Evolutionary conservation across 2,888 invertebrate species (phyloP).

Genomic region (Brachycybe producta): DNA sequence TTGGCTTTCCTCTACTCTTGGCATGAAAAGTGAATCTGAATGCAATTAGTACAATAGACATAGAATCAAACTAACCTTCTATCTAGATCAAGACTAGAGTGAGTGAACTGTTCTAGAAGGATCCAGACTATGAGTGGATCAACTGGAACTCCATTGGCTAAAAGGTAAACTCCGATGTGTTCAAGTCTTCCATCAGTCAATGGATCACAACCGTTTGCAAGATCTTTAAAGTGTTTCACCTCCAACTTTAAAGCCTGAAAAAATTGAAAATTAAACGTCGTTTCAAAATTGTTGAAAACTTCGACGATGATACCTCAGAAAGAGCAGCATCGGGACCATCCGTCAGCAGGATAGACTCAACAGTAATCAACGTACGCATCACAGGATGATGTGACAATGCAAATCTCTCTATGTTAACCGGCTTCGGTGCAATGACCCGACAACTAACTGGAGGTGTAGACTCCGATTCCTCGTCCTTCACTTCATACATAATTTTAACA

Average conservation of each 20-base stretch:
- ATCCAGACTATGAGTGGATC: conserved; percentile 22
- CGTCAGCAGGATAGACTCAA: not conserved
- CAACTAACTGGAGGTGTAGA: no score
- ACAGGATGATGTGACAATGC: not conserved
- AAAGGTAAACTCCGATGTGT: conserved; percentile 29
- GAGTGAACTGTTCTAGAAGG: conserved; percentile 32
- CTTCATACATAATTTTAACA: no score
- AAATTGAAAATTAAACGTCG: no score
- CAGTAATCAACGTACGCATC: conserved; percentile 4
- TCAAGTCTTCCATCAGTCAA: conserved; percentile 28
- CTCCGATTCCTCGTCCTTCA: no score
- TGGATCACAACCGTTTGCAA: conserved; percentile 13
- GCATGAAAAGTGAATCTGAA: not conserved
- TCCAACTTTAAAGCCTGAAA: conserved; percentile 19
- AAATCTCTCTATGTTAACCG: not conserved
- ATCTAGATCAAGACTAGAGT: conserved; percentile 17
- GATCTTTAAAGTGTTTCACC: conserved; percentile 14
- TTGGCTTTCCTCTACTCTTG: conserved; percentile 8
- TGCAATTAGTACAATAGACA: not conserved
- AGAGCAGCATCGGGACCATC: conserved; percentile 8
- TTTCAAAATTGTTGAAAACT: no score
- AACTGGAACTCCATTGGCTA: conserved; percentile 24
- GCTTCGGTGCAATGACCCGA: not conserved
- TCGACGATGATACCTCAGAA: no score
- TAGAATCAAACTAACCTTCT: conserved; percentile 6